Evolutionary conservation across 2,797 vertebrate genomes (phyloP).

Genomic region (Catamblyrhynchus diadema): DNA sequence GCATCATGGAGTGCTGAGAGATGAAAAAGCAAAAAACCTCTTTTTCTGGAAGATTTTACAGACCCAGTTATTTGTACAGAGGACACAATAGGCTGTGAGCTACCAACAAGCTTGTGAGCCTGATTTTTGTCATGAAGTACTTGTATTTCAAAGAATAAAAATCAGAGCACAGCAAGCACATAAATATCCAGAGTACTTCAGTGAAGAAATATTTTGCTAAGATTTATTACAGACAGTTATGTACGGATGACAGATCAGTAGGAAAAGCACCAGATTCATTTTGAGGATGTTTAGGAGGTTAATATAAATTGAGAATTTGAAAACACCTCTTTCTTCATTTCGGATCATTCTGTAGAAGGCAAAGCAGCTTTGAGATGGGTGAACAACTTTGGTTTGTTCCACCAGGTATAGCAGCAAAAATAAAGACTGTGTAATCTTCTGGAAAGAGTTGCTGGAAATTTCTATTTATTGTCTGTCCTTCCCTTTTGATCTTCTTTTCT

Average conservation of each 20-base stretch:
- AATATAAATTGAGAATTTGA: neutral
- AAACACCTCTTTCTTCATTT: neutral
- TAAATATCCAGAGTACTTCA: neutral
- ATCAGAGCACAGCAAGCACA: neutral
- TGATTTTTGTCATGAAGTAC: neutral
- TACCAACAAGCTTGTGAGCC: neutral
- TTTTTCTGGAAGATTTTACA: neutral
- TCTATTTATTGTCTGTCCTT: neutral
- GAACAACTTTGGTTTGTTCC: neutral
- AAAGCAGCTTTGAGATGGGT: neutral
- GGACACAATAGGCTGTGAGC: neutral
- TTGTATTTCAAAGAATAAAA: neutral
- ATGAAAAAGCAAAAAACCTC: neutral
- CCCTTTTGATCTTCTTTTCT: neutral
- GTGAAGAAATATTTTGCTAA: neutral
- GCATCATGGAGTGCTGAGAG: neutral
- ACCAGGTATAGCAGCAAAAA: neutral
- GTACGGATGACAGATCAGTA: neutral
- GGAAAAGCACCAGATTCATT: neutral
- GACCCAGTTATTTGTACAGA: neutral
- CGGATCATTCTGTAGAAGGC: neutral
- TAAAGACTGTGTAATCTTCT: neutral
- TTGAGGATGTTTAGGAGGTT: neutral
- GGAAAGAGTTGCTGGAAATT: neutral
- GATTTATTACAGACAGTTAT: neutral